A percentile compares a stretch with the other conserved stretches of the same genome.
These are phyloP conservation scores for Cossypha caffra DNA, from an alignment of 2,797 vertebrate genomes.

Conservation along the genomic window DNA sequence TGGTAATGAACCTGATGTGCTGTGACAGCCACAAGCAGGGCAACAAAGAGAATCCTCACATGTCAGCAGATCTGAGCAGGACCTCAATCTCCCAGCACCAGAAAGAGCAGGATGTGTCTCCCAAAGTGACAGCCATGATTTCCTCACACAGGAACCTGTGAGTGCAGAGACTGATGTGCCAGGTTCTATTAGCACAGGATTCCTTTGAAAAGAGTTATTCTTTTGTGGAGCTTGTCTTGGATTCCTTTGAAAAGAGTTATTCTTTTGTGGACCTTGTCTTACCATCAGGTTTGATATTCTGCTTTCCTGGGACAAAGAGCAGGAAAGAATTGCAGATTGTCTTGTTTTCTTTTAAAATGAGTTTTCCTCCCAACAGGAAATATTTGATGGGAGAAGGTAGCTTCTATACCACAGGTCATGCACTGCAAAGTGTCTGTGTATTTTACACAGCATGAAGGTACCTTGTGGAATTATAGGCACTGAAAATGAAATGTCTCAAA, in stretches of 20 bases:
- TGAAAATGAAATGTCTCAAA: not conserved
- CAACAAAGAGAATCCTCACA: not conserved
- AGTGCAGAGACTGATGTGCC: not conserved
- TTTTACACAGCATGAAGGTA: not conserved
- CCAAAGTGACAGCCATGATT: not conserved
- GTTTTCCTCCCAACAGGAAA: not conserved
- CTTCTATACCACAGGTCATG: not conserved
- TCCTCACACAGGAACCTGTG: not conserved
- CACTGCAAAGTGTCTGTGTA: not conserved
- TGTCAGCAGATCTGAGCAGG: not conserved
- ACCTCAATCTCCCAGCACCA: not conserved
- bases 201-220: not conserved
- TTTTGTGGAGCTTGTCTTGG: not conserved
- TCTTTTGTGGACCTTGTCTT: not conserved
- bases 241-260: not conserved
- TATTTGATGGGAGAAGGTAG: not conserved
- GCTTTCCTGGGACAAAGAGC: not conserved
- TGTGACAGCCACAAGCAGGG: constrained; percentile 28
- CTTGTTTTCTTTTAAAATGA: not conserved
- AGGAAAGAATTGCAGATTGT: not conserved
- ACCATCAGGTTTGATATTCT: not conserved
- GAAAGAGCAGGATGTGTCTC: not conserved
- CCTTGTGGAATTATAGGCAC: not conserved
- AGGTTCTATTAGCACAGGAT: not conserved
- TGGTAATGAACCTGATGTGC: not conserved